Percentiles rank a stretch among this genome's conserved stretches.
phyloP scores from a whole-genome alignment of 2,797 vertebrate genomes.

The Channallabes apus region DNA sequence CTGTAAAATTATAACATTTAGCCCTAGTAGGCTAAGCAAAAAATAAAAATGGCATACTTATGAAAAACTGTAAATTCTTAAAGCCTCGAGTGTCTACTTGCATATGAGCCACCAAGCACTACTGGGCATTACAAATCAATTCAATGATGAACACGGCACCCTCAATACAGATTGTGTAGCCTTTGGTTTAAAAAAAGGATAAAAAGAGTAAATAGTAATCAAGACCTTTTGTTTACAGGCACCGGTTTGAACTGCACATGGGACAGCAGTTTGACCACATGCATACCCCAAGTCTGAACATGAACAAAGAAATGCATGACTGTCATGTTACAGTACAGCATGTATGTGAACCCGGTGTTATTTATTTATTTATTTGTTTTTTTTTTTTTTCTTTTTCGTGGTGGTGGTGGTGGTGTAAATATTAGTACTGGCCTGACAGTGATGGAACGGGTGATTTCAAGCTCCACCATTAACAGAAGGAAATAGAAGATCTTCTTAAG shows the following conservation, averaged over 20 bases:
- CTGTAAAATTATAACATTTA: too few species aligned
- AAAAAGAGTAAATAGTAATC: too few species aligned
- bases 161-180: neutral
- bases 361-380: neutral
- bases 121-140: neutral
- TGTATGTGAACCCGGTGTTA: conserved; percentile 43
- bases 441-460: conserved; percentile 82
- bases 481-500: conserved; percentile 81
- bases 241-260: neutral
- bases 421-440: conserved; percentile 74
- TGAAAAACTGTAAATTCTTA: too few species aligned
- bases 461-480: conserved; percentile 71
- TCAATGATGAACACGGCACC: neutral
- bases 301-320: neutral
- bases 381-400: conserved; percentile 45
- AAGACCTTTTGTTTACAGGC: neutral
- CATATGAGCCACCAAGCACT: neutral
- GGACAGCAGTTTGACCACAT: neutral
- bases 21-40: too few species aligned
- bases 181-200: neutral
- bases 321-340: conserved; percentile 23
- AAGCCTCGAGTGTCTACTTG: neutral
- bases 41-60: too few species aligned
- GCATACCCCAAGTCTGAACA: neutral
- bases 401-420: conserved; percentile 69